phyloP scores from a whole-genome alignment of 37 sponge, comb jelly and placozoan genomes.

The Diacarnus erythraeanus region DNA sequence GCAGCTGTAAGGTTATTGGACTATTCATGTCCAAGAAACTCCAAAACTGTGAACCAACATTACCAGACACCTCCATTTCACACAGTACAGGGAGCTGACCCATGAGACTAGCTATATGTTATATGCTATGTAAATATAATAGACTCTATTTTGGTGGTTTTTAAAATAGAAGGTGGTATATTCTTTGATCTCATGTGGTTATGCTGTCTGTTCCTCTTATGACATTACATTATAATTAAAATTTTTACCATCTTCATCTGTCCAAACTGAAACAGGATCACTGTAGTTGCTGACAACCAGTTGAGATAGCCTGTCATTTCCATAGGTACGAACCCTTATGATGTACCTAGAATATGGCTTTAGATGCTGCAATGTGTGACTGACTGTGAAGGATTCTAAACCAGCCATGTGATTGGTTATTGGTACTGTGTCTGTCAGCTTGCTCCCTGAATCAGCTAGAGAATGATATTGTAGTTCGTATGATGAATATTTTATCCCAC shows the following conservation, averaged over 20 bases:
- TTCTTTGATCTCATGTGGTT: too few relatives aligned
- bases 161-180: too few relatives aligned
- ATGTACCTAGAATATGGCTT: conserved; percentile 3
- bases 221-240: too few relatives aligned
- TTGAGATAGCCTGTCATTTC: neutral
- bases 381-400: neutral
- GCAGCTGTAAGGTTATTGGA: too few relatives aligned
- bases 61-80: too few relatives aligned
- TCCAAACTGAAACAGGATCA: neutral
- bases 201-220: too few relatives aligned
- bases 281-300: conserved; percentile 14
- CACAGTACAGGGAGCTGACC: too few relatives aligned
- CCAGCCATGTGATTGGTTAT: neutral
- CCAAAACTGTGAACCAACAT: too few relatives aligned
- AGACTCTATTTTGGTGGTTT: too few relatives aligned
- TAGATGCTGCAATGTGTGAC: neutral
- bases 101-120: too few relatives aligned
- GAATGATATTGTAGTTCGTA: conserved; percentile 8
- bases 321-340: neutral
- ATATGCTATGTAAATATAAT: too few relatives aligned
- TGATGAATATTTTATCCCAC: neutral
- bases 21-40: too few relatives aligned
- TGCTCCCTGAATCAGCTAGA: neutral
- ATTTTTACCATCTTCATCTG: conserved; percentile 9
- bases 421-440: neutral